A percentile compares a stretch with the other conserved stretches of the same genome.
Evolutionary conservation across 2,888 invertebrate species (phyloP).

Genomic region (Drosophila parthenogenetica): DNA sequence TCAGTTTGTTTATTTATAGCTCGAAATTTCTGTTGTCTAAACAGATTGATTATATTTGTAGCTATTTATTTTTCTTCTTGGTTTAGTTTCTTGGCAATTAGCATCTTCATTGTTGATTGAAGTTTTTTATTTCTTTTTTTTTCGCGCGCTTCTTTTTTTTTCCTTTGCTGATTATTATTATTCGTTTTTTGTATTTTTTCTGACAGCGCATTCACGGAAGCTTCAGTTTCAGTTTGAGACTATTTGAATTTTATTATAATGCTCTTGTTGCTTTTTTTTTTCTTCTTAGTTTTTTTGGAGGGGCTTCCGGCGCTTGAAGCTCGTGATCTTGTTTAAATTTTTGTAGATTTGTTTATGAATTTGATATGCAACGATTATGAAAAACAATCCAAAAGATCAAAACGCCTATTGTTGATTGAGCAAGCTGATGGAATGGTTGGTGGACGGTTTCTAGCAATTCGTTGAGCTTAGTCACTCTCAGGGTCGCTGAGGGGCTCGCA

Average conservation of each 20-base stretch:
- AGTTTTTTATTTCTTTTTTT: constrained; percentile 17
- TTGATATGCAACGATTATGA: constrained; percentile 63
- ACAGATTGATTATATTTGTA: constrained; percentile 73
- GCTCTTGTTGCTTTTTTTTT: constrained; percentile 15
- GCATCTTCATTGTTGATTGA: constrained; percentile 70
- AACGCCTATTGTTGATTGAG: constrained; percentile 36
- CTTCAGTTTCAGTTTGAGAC: constrained; percentile 54
- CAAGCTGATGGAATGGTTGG: neutral
- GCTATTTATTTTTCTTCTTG: constrained; percentile 52
- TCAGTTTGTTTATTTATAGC: constrained; percentile 50
- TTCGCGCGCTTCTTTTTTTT: constrained; percentile 6
- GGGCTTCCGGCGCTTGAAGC: constrained; percentile 66
- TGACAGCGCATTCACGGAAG: constrained; percentile 65
- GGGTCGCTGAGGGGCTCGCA: constrained; percentile 45
- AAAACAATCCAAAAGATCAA: constrained; percentile 46
- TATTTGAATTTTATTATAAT: constrained; percentile 23
- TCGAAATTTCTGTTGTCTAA: constrained; percentile 54
- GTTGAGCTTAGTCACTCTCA: constrained; percentile 59
- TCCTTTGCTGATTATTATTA: constrained; percentile 18
- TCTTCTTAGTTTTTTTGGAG: constrained; percentile 17
- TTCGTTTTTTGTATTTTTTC: constrained; percentile 11
- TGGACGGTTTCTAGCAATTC: constrained; percentile 27
- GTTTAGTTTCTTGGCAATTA: constrained; percentile 65
- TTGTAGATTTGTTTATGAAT: constrained; percentile 29
- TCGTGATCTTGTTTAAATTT: constrained; percentile 72